A percentile compares a stretch with the other conserved stretches of the same genome.
Conservation (phyloP, 2,797 vertebrate genomes). For the Chelonia mydas region DNA sequence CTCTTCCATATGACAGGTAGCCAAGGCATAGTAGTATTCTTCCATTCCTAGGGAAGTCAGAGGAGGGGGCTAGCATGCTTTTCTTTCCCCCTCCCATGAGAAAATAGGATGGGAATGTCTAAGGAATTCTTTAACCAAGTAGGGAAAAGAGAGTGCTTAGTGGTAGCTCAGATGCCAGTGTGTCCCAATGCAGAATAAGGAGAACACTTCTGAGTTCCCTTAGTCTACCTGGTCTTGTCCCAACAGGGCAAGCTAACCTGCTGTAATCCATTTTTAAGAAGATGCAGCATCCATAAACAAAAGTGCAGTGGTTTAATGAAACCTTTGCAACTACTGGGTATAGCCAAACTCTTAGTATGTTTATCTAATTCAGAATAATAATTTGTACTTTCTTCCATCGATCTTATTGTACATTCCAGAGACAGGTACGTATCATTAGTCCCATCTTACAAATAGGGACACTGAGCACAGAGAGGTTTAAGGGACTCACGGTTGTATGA, state of each 20-base stretch:
- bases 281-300: too few relatives aligned
- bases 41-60: neutral
- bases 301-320: too few relatives aligned
- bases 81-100: neutral
- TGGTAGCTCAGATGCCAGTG: too few relatives aligned
- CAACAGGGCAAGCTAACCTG: neutral
- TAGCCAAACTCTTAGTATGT: too few relatives aligned
- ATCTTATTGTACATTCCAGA: neutral
- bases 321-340: too few relatives aligned
- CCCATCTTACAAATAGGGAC: neutral
- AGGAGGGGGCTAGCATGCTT: fast-evolving
- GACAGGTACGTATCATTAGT: neutral
- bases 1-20: neutral
- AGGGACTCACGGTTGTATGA: constrained; percentile 29
- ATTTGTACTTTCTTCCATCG: too few relatives aligned
- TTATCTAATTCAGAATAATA: too few relatives aligned
- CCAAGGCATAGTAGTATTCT: neutral
- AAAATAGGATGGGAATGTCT: fast-evolving
- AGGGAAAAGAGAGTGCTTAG: neutral
- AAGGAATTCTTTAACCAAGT: neutral
- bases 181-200: neutral
- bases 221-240: neutral
- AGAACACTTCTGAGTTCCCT: neutral
- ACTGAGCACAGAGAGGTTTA: neutral
- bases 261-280: neutral